phyloP scores from a whole-genome alignment of 2,888 invertebrate species.

The Aphodius granarius region DNA sequence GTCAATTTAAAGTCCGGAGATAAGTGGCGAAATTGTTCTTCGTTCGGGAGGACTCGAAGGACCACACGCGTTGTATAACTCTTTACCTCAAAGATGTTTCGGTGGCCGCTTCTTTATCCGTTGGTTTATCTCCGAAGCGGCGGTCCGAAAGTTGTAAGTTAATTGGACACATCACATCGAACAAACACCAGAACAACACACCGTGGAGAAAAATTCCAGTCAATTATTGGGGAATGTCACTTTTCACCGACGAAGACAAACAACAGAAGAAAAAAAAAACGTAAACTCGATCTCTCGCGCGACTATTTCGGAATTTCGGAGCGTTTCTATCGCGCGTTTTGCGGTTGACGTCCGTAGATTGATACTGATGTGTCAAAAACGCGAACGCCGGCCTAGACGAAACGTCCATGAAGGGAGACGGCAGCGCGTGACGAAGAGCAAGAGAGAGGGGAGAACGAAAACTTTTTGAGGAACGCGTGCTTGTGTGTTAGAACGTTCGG shows the following conservation, averaged over 20 bases:
- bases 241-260: not conserved
- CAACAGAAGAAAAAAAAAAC: not conserved
- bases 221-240: not conserved
- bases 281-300: not conserved
- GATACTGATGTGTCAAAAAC: slow-evolving; percentile 44
- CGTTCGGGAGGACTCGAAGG: not conserved
- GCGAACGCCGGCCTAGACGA: slow-evolving; percentile 11
- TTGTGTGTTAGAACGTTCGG: slow-evolving; percentile 33
- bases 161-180: not conserved
- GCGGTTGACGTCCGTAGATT: slow-evolving; percentile 33
- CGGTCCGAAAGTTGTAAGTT: not conserved
- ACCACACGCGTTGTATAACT: not conserved
- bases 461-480: not conserved
- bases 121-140: not conserved
- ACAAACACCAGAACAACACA: not conserved
- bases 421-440: not conserved
- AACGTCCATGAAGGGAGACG: not conserved
- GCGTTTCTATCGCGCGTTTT: slow-evolving; percentile 22
- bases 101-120: not conserved
- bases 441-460: slow-evolving; percentile 8
- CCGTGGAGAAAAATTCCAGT: not conserved
- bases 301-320: not conserved
- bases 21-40: not conserved
- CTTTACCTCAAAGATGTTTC: not conserved
- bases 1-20: not conserved